phyloP scores from a whole-genome alignment of 2,113 vertebrate genomes.

The Oenanthe oenanthe region DNA sequence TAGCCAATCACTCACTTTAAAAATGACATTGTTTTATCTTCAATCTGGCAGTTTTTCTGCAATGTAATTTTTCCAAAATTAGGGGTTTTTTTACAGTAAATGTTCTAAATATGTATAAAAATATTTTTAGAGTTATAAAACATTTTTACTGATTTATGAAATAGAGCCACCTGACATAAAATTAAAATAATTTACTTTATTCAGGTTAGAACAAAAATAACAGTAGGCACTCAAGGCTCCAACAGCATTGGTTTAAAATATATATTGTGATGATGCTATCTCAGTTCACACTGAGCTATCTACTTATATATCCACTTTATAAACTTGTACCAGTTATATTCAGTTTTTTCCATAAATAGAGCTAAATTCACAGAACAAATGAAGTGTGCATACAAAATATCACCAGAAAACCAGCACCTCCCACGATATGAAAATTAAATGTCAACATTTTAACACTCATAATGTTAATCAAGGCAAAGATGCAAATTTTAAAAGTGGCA shows the following conservation, averaged over 20 bases:
- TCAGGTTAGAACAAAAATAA: conserved; percentile 8
- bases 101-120: neutral
- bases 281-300: neutral
- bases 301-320: neutral
- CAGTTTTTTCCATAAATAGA: neutral
- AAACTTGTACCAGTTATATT: neutral
- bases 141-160: neutral
- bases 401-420: neutral
- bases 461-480: neutral
- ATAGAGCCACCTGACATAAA: neutral
- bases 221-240: neutral
- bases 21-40: neutral
- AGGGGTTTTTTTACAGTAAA: neutral
- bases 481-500: neutral
- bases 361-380: neutral
- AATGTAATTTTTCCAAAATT: neutral
- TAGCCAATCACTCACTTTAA: neutral
- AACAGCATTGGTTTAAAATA: neutral
- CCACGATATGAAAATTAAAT: neutral
- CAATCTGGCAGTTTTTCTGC: neutral
- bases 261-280: neutral
- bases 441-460: neutral
- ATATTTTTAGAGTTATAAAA: neutral
- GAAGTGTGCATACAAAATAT: neutral
- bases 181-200: neutral